Evolutionary conservation across 2,888 invertebrate genomes (phyloP).

Genomic region (Orthosia cruda): DNA sequence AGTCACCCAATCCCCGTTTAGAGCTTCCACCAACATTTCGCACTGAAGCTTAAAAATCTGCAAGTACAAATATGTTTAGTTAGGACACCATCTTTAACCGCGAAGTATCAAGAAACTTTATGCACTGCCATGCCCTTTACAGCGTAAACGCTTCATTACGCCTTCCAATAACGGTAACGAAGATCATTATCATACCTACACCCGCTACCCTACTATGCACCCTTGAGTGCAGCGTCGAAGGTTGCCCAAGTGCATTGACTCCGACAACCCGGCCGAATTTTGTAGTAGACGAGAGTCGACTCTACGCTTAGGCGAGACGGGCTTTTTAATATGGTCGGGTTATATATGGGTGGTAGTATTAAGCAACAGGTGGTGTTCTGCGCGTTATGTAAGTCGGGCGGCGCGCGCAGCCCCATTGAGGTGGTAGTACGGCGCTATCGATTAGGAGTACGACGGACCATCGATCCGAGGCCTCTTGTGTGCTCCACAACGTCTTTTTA

Average conservation of each 20-base stretch:
- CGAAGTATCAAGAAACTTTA: conserved; percentile 57
- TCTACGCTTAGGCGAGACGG: conserved; percentile 67
- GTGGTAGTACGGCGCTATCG: conserved; percentile 88
- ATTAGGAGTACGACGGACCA: conserved; percentile 85
- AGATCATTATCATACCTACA: conserved; percentile 88
- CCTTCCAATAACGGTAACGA: conserved; percentile 83
- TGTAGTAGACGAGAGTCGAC: conserved; percentile 59
- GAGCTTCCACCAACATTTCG: conserved; percentile 42
- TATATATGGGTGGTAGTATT: conserved; percentile 88
- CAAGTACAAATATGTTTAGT: conserved; percentile 53
- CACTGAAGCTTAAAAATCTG: conserved; percentile 63
- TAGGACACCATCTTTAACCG: conserved; percentile 49
- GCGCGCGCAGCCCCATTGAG: conserved; percentile 91
- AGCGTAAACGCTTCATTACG: conserved; percentile 73
- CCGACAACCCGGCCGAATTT: conserved; percentile 81
- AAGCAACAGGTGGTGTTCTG: conserved; percentile 89
- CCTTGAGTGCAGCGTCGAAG: conserved; percentile 91
- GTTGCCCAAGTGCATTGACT: conserved; percentile 90
- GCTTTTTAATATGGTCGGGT: conserved; percentile 78
- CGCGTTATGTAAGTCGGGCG: conserved; percentile 88
- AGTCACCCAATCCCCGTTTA: conserved; percentile 36
- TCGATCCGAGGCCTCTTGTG: conserved; percentile 84
- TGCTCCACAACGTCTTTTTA: conserved; percentile 83
- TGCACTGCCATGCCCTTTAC: conserved; percentile 61
- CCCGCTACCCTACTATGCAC: conserved; percentile 87